Base-by-base conservation (phyloP, 2,888 invertebrate genomes). In the Eledone cirrhosa region DNA sequence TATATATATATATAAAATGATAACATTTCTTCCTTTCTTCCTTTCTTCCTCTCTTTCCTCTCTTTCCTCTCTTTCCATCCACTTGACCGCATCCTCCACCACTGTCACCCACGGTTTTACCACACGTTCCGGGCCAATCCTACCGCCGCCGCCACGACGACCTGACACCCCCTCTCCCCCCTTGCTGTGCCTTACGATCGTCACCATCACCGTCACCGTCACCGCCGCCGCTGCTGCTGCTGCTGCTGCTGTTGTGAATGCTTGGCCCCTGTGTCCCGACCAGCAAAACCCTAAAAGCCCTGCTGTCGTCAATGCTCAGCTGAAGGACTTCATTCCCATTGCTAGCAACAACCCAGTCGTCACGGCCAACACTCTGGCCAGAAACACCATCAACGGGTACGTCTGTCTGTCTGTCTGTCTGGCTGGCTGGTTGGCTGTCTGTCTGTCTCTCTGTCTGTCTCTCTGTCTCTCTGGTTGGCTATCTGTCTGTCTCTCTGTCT, bases 331-430 rank as follows among this genome's bases (percentile, higher is more conserved):
- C 83, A 83, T 88, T n/a, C 86, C 86, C 47, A 88, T 88, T 53
- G 87, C 87, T 78, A 88, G 87, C 81, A 87, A 82, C 80, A 86
- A 88, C 78, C 86, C 87, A 47, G 80, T 81, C 22, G 77, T 86
- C 29, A 87, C 85, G 77, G 85, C 86, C 78, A 83, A 82, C 78
- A 82, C 86, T 47, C 81, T 86, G 47, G 83, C 83, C 47, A 83
- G 84, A 76, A 84, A 84, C 80, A 78, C 78, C 67, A 78, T 81
- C 16, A 85, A 84, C 83, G 86, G 86, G 85, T 86, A 81, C 69
- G 80, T 65, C 41, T 31, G 24, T 41, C 29, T 65, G 22, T 11
- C 29, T 65, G 13, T n/a, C 4, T 65, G 13, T n/a, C n/a, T n/a
- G n/a, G n/a, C n/a, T n/a, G n/a, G n/a, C n/a, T n/a, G n/a, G n/a